These are phyloP conservation scores for Labrus mixtus DNA, from an alignment of 2,113 vertebrate species.

Conservation along the genomic window DNA sequence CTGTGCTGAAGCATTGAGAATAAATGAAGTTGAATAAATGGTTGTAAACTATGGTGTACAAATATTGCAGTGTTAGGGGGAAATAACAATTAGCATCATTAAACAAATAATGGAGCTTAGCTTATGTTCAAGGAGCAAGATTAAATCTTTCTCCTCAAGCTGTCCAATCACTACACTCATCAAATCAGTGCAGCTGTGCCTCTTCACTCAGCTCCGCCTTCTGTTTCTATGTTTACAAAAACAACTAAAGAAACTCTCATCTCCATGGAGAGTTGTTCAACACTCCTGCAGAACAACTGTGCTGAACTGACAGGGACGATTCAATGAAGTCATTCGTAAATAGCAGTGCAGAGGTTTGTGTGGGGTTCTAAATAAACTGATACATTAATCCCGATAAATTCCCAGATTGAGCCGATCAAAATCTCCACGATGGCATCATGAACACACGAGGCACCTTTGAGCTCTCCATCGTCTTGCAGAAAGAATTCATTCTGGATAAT, in stretches of 20 bases:
- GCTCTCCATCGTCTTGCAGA: conserved; percentile 24
- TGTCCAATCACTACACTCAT: conserved; percentile 2
- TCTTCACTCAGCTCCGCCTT: conserved; percentile 18
- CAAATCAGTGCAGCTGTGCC: conserved; percentile 1
- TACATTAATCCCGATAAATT: conserved; percentile 61
- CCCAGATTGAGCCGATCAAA: conserved; percentile 33
- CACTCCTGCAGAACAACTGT: background rate
- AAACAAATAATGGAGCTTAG: conserved; percentile 30
- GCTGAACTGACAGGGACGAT: conserved; percentile 25
- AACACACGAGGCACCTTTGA: conserved; percentile 48
- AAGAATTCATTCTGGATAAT: conserved; percentile 15
- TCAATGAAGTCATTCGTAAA: conserved; percentile 47
- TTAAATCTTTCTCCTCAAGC: conserved; percentile 12
- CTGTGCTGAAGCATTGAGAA: background rate
- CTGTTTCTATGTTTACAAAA: conserved; percentile 9
- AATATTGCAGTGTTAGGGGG: conserved; percentile 20
- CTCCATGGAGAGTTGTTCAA: background rate
- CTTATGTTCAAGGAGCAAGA: conserved; percentile 23
- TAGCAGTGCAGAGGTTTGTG: conserved; percentile 23
- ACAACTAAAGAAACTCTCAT: background rate
- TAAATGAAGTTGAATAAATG: conserved; percentile 21
- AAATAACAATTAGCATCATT: conserved; percentile 39
- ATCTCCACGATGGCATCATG: conserved; percentile 55
- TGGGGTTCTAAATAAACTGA: conserved; percentile 31
- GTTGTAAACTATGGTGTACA: conserved; percentile 16